phyloP scores from a whole-genome alignment of 2,888 invertebrate genomes.

The Drosophila vallismaia region DNA sequence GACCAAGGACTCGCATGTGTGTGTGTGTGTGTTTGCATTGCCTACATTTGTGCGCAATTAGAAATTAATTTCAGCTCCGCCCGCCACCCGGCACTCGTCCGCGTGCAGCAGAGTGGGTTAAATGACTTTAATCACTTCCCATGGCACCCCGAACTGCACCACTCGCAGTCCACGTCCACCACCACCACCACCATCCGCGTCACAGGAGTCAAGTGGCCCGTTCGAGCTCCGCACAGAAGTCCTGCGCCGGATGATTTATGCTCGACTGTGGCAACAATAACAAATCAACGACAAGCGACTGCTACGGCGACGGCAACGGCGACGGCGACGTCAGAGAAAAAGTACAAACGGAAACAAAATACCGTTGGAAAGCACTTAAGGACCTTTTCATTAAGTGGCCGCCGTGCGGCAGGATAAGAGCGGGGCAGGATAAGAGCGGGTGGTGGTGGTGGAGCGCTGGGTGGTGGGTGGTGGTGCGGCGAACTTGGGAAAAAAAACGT shows the following conservation, averaged over 20 bases:
- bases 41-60: constrained; percentile 76
- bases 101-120: constrained; percentile 73
- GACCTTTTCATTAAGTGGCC: constrained; percentile 81
- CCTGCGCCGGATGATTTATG: constrained; percentile 76
- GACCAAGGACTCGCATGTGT: not conserved
- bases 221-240: constrained; percentile 15
- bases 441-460: not conserved
- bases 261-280: constrained; percentile 72
- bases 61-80: constrained; percentile 74
- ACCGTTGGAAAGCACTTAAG: constrained; percentile 82
- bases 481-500: constrained; percentile 32
- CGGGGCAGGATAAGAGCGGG: not conserved
- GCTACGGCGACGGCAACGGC: constrained; percentile 20
- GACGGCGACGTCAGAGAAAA: constrained; percentile 53
- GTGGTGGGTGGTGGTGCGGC: constrained; percentile 6
- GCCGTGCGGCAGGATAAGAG: constrained; percentile 3
- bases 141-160: constrained; percentile 37
- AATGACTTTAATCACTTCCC: constrained; percentile 82
- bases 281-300: constrained; percentile 66
- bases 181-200: constrained; percentile 1
- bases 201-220: constrained; percentile 55
- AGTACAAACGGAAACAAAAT: constrained; percentile 82
- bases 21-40: constrained; percentile 39
- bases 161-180: constrained; percentile 19
- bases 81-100: constrained; percentile 6